A percentile compares a stretch with the other conserved stretches of the same genome.
These are phyloP conservation scores for Halcyon malimbica DNA, from an alignment of 2,113 vertebrate species.

Conservation along the genomic window DNA sequence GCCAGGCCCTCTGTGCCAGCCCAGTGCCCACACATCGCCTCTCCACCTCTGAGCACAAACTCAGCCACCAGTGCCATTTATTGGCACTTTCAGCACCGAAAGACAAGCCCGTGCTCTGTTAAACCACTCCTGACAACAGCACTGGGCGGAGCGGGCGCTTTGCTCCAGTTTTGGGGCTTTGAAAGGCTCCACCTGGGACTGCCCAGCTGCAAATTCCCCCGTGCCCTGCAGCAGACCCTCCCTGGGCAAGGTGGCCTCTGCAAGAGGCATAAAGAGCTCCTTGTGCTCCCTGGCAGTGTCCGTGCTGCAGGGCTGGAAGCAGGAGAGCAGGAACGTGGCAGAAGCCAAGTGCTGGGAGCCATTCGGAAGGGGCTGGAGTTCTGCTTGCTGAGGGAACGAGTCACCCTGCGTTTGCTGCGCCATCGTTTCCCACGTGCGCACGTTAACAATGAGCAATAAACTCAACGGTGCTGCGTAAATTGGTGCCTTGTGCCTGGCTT, in stretches of 20 bases:
- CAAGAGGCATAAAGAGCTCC: conserved; percentile 48
- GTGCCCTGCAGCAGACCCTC: conserved; percentile 10
- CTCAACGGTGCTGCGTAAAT: fast-evolving
- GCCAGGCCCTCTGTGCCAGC: conserved; percentile 50
- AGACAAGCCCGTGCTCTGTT: conserved; percentile 13
- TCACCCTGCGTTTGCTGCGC: fast-evolving
- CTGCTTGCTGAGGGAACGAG: not conserved
- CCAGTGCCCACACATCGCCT: not conserved
- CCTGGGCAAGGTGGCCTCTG: conserved; percentile 15
- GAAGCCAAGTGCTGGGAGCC: not conserved
- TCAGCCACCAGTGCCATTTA: conserved; percentile 45
- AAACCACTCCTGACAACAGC: not conserved
- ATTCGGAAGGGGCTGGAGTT: not conserved
- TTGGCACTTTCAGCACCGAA: conserved; percentile 56
- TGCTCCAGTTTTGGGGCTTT: not conserved
- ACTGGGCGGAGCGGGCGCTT: not conserved
- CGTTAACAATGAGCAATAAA: not conserved
- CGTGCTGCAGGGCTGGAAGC: not conserved
- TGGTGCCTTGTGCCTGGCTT: not conserved
- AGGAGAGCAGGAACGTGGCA: not conserved
- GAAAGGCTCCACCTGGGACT: not conserved
- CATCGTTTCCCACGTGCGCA: not conserved
- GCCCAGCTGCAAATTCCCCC: not conserved
- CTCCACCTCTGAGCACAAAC: conserved; percentile 12
- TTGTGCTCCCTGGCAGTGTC: conserved; percentile 35